Evolutionary conservation across 2,113 vertebrate species (phyloP).

Genomic region (Trogon melanurus): DNA sequence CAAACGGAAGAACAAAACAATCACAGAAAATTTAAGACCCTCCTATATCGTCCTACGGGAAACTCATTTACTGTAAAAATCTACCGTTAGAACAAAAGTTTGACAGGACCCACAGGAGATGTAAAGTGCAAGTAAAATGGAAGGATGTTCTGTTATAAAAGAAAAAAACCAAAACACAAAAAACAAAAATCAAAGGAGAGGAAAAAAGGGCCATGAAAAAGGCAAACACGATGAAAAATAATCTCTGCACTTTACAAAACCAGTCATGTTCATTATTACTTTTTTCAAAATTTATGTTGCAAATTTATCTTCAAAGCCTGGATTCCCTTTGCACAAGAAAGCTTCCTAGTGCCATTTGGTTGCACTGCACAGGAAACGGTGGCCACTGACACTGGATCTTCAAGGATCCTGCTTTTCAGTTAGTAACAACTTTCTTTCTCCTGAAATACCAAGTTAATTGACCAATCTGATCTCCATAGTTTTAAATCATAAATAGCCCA

Average conservation of each 20-base stretch:
- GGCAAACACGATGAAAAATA: not conserved
- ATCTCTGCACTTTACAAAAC: not conserved
- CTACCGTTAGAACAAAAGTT: not conserved
- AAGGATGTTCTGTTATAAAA: not conserved
- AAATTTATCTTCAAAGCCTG: not conserved
- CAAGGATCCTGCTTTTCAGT: not conserved
- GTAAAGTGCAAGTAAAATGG: not conserved
- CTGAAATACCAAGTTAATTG: not conserved
- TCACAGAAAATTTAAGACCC: not conserved
- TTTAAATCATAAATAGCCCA: not conserved
- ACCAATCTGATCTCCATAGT: not conserved
- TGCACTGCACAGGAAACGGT: not conserved
- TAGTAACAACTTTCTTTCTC: not conserved
- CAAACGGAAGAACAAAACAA: not conserved
- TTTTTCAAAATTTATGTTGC: not conserved
- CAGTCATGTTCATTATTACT: not conserved
- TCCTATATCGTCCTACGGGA: not conserved
- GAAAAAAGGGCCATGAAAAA: not conserved
- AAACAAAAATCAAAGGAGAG: too few relatives aligned
- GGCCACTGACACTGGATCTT: not conserved
- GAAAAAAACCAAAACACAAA: not conserved
- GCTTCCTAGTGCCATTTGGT: not conserved
- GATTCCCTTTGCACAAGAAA: not conserved
- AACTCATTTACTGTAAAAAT: not conserved
- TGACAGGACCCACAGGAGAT: not conserved